Evolutionary conservation across 1,140 invertebrate species (phyloP), one percentile per base, ranked within the genome.

Genomic region (Bombus superbus): DNA sequence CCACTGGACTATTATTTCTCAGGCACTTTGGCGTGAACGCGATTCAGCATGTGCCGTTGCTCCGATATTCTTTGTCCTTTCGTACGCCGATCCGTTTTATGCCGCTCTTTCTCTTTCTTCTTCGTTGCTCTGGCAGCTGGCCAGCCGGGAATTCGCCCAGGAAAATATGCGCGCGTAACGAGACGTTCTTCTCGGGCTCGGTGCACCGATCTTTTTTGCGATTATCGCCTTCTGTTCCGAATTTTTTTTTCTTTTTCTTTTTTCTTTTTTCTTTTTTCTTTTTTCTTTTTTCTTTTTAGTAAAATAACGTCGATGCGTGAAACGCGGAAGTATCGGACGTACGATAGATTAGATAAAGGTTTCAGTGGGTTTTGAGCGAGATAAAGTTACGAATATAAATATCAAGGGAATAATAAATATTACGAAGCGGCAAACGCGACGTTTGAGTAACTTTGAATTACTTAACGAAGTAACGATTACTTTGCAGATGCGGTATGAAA

Each of bases 21-120:
- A 8, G 47, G 47, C 6, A 53, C 22, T 22, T 53, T 18, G 8
- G 18, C 18, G 18, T 53, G 47, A 53, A 53, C 47, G 47, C 47
- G 47, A 53, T 53, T 53, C 47, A 53, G 47, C 47, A 2, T 53
- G 47, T 53, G 47, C 18, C 42, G 57, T 77, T 77, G 66, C 28
- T 40, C 42, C 40, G 74, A 83, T 82, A 69, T 72, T 85, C 82
- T 88, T 91, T 88, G 86, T 88, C 87, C 73, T 22, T 66, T 68
- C 28, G 28, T 42, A 22, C 10, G 35, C 28, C 57, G 69, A 66
- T 76, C 59, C 22, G 62, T 76, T 68, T 73, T 28, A 47, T 40
- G 38, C 44, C 53, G 38, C 74, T 53, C 47, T 81, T 75, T 75
- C 73, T 88, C 78, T 64, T 82, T 81, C 68, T 47, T 81, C 32